A percentile compares a stretch with the other conserved stretches of the same genome.
phyloP scores from a whole-genome alignment of 2,113 vertebrate genomes.

The Puntigrus tetrazona region DNA sequence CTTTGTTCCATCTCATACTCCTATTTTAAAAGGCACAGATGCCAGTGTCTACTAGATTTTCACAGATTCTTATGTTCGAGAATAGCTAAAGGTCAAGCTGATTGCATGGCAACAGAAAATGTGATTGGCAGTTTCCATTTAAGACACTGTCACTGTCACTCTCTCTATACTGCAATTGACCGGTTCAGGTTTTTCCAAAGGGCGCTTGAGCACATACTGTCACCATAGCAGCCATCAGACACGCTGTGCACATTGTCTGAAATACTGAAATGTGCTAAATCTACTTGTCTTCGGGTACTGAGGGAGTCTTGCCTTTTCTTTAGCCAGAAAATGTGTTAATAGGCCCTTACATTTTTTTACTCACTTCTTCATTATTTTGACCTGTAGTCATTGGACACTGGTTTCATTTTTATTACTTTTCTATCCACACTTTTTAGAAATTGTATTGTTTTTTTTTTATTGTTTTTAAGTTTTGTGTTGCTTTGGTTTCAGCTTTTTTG shows the following conservation, averaged over 20 bases:
- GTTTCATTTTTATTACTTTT: not conserved
- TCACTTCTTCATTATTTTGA: not conserved
- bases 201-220: slow-evolving; percentile 9
- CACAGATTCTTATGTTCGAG: not conserved
- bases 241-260: not conserved
- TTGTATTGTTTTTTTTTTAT: not conserved
- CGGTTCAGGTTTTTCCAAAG: slow-evolving; percentile 19
- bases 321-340: slow-evolving; percentile 1
- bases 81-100: not conserved
- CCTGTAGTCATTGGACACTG: not conserved
- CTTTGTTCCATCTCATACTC: not conserved
- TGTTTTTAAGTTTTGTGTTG: not conserved
- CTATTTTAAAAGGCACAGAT: not conserved
- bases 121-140: slow-evolving; percentile 32
- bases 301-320: not conserved
- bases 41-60: not conserved
- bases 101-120: slow-evolving; percentile 18
- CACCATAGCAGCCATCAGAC: slow-evolving; percentile 34
- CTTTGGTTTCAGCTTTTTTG: not conserved
- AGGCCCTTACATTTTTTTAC: not conserved
- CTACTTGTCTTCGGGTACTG: not conserved
- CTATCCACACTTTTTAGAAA: not conserved
- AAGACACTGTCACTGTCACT: not conserved
- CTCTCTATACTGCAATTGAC: not conserved
- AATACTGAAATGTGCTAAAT: slow-evolving; percentile 23